Base-by-base conservation (phyloP, 2,797 vertebrate genomes). In the Oryzias dopingdopingensis region DNA sequence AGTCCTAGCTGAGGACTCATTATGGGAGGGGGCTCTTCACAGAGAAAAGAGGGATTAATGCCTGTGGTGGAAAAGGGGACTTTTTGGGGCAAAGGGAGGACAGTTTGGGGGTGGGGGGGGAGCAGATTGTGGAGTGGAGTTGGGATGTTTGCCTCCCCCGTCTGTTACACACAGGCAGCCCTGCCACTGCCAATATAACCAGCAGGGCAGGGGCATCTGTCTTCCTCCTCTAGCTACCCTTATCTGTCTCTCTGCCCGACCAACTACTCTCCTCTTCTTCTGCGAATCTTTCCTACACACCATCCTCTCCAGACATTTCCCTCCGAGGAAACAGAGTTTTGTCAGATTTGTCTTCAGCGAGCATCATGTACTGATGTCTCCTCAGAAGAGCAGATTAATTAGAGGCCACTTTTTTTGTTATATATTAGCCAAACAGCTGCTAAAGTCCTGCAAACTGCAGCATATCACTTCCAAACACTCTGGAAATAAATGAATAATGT, bases 141-240 rank as follows among this genome's bases (percentile, higher is more conserved):
- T 56, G 74, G 77, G 82, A 82, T 86, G 79, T 85, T 81, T 40
- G 49, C 66, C 68, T 74, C 77, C 72, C 75, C 85, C 84, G 77
- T 84, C 86, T 86, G 82, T 85, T 73, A 67, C 80, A 81, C 76
- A 47, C 81, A 86, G 81, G 83, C 86, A 81, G 84, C 72, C 48
- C 60, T 65, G 63, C 72, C 79, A 60, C 82, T 86, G 88, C 90
- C 87, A 90, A 87, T 81, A 89, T 80, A 81, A 89, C 84, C 85
- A 88, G 88, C 86, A 90, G 82, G 84, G 86, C 80, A 82, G 75
- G 82, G 88, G 85, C 91, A 90, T 90, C 88, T 90, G 86, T 81
- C 86, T 65, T 62, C 75, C 79, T 70, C 76, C 56, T 16, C 64
- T 65, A 85, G 80, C 86, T 82, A 79, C 82, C 75, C 55, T 79